Percentiles rank a stretch among this genome's conserved stretches.
Conservation (phyloP, 2,888 invertebrate species). For the Rambutsinella grinnellia region DNA sequence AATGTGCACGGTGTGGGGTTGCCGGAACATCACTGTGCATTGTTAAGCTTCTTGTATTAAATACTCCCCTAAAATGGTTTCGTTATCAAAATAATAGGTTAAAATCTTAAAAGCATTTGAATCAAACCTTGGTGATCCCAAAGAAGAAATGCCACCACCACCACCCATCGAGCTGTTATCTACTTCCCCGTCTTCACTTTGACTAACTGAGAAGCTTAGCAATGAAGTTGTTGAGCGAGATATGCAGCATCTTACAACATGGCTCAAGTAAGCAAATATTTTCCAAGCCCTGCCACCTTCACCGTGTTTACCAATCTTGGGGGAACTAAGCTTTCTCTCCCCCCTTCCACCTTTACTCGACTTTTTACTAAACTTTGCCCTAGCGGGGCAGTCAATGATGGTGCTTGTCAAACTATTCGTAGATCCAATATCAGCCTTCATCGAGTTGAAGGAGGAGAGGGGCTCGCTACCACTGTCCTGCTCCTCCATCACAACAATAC, state of each 20-base stretch:
- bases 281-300: slow-evolving; percentile 1
- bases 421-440: slow-evolving; percentile 3
- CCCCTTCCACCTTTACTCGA: background rate
- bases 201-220: background rate
- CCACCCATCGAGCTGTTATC: slow-evolving; percentile 9
- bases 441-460: background rate
- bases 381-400: slow-evolving; percentile 16
- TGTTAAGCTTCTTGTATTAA: slow-evolving; percentile 58
- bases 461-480: background rate
- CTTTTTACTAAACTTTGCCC: background rate
- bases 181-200: slow-evolving; percentile 15
- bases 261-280: slow-evolving; percentile 17
- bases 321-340: background rate
- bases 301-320: background rate
- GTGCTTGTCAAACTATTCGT: slow-evolving; percentile 35
- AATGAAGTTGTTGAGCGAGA: background rate
- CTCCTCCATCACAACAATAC: slow-evolving; percentile 14
- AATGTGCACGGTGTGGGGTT: slow-evolving; percentile 29
- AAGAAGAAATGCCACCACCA: slow-evolving; percentile 15
- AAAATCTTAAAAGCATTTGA: slow-evolving; percentile 1
- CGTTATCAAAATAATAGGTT: slow-evolving; percentile 1
- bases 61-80: slow-evolving; percentile 45
- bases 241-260: slow-evolving; percentile 23
- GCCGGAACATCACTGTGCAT: slow-evolving; percentile 53
- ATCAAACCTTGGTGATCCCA: slow-evolving; percentile 25